phyloP scores from a whole-genome alignment of 1,140 invertebrate species.

The Lordiphosa mommai region DNA sequence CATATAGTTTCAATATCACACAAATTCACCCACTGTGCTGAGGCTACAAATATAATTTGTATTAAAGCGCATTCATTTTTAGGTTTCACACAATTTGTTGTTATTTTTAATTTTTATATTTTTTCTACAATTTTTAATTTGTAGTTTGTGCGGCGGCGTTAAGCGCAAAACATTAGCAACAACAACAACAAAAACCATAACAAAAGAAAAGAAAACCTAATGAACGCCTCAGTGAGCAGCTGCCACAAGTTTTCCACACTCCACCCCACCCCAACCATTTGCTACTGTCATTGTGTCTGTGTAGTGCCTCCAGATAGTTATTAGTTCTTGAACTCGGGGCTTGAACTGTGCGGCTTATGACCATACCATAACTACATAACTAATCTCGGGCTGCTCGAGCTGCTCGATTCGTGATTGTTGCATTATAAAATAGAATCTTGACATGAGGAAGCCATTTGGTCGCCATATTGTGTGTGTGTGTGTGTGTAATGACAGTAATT shows the following conservation, averaged over 20 bases:
- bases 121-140: conserved; percentile 1
- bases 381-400: conserved; percentile 26
- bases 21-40: too few relatives aligned
- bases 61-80: conserved; percentile 3
- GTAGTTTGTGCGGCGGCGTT: background rate
- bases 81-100: background rate
- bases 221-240: conserved; percentile 26
- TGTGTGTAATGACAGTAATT: conserved; percentile 44
- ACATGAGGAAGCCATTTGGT: conserved; percentile 42
- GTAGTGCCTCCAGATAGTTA: conserved; percentile 12
- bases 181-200: background rate
- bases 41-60: conserved; percentile 3
- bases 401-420: conserved; percentile 22
- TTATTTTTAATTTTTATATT: background rate
- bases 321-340: conserved; percentile 35
- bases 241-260: background rate
- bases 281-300: conserved; percentile 16
- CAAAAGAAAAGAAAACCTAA: conserved; percentile 1
- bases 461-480: conserved; percentile 1
- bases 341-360: conserved; percentile 10
- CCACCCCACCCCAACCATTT: background rate
- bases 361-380: conserved; percentile 16
- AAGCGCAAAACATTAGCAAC: background rate
- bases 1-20: too few relatives aligned
- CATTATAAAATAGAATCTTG: conserved; percentile 18